Conservation (phyloP, 2,113 vertebrate genomes). For the Pseudorectes ferrugineus region DNA sequence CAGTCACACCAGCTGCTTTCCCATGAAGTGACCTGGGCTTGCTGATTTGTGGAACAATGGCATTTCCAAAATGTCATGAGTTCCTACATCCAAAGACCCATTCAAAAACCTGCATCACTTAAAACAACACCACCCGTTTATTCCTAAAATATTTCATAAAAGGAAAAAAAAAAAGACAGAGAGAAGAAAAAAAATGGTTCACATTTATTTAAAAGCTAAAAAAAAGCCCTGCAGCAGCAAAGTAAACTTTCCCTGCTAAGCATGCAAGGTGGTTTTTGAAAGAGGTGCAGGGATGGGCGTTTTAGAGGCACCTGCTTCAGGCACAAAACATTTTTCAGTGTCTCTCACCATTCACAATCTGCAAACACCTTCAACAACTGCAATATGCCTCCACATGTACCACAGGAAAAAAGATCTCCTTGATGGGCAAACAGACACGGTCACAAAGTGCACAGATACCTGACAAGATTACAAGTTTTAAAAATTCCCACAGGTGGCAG, state of each 20-base stretch:
- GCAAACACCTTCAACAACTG: not conserved
- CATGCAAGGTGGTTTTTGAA: not conserved
- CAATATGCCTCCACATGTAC: not conserved
- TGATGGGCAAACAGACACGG: not conserved
- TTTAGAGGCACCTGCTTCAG: not conserved
- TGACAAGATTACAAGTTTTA: not conserved
- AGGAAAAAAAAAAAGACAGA: not conserved
- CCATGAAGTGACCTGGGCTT: not conserved
- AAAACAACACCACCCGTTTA: not conserved
- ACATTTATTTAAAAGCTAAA: not conserved
- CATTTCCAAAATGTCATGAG: not conserved
- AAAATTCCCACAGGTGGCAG: not conserved
- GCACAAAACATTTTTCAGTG: not conserved
- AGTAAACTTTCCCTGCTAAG: not conserved
- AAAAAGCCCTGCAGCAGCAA: not conserved
- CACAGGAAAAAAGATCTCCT: not conserved
- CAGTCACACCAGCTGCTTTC: not conserved
- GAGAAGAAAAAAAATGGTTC: not conserved
- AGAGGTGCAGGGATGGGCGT: accelerated
- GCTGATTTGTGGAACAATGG: not conserved
- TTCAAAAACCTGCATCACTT: not conserved
- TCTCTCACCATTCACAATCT: not conserved
- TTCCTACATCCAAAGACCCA: not conserved
- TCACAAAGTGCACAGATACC: not conserved
- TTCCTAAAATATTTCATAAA: not conserved